Evolutionary conservation across 1,140 invertebrate genomes (phyloP).

Genomic region (Schmidtea mediterranea): DNA sequence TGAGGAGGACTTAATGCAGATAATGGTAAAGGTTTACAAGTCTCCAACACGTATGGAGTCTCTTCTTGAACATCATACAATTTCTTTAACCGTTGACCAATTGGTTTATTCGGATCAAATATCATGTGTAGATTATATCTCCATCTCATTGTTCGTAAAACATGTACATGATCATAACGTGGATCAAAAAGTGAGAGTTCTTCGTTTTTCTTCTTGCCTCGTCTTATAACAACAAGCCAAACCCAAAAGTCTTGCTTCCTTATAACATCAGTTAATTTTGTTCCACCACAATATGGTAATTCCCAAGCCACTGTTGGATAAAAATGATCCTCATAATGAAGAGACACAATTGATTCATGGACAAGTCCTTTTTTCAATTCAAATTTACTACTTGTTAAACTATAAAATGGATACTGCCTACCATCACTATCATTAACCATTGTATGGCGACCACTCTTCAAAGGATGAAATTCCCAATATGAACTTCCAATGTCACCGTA

Average conservation of each 20-base stretch:
- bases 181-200: not conserved
- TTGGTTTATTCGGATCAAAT: conserved; percentile 2
- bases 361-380: not conserved
- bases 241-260: conserved; percentile 7
- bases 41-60: not conserved
- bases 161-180: not conserved
- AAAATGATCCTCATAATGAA: conserved; percentile 6
- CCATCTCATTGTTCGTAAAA: conserved; percentile 5
- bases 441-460: not conserved
- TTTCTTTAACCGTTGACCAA: conserved; percentile 2
- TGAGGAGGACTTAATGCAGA: conserved; percentile 5
- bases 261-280: conserved; percentile 4
- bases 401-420: conserved; percentile 5
- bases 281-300: conserved; percentile 2
- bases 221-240: conserved; percentile 4
- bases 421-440: conserved; percentile 7
- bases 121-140: not conserved
- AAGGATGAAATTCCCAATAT: conserved; percentile 5
- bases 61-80: conserved; percentile 3
- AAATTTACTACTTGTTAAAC: conserved; percentile 2
- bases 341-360: not conserved
- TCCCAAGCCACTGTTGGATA: conserved; percentile 6
- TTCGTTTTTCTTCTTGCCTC: not conserved
- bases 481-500: conserved; percentile 6
- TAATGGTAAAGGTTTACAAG: not conserved